A percentile compares a stretch with the other conserved stretches of the same genome.
Conservation (phyloP, 2,797 vertebrate genomes). For the Aselliscus stoliczkanus region DNA sequence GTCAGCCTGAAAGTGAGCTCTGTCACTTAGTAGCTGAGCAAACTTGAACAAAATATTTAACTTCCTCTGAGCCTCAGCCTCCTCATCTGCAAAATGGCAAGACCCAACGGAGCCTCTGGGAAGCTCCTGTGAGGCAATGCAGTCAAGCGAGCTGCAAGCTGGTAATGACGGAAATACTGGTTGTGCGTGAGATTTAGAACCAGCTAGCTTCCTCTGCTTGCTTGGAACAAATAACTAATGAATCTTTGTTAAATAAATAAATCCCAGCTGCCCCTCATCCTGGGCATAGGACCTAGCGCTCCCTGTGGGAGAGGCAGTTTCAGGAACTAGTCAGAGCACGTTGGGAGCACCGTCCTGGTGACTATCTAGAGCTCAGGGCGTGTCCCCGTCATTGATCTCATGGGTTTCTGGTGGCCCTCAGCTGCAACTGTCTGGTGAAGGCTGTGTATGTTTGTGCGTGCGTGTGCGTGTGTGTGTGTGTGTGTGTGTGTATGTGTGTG, state of each 20-base stretch:
- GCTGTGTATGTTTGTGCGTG: not conserved
- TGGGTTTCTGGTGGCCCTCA: not conserved
- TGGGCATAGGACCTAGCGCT: not conserved
- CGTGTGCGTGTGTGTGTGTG: not conserved
- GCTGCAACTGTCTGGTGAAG: not conserved
- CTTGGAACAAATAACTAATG: not conserved
- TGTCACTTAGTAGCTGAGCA: not conserved
- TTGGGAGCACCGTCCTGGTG: not conserved
- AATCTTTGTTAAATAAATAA: not conserved
- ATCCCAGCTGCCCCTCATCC: not conserved
- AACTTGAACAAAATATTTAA: not conserved
- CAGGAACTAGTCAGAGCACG: not conserved
- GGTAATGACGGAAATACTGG: not conserved
- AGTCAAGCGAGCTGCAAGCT: accelerated
- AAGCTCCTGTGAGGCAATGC: not conserved
- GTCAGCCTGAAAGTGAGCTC: not conserved
- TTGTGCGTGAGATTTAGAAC: not conserved
- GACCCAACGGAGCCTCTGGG: no score
- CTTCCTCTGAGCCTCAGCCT: not conserved
- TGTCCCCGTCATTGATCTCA: not conserved
- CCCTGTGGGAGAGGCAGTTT: not conserved
- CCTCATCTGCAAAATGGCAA: not conserved
- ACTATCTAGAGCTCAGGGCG: not conserved
- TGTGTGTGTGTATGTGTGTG: not conserved
- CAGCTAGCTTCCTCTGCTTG: not conserved